Conservation (phyloP, 1,140 invertebrate genomes). For the Saccostrea cuccullata region DNA sequence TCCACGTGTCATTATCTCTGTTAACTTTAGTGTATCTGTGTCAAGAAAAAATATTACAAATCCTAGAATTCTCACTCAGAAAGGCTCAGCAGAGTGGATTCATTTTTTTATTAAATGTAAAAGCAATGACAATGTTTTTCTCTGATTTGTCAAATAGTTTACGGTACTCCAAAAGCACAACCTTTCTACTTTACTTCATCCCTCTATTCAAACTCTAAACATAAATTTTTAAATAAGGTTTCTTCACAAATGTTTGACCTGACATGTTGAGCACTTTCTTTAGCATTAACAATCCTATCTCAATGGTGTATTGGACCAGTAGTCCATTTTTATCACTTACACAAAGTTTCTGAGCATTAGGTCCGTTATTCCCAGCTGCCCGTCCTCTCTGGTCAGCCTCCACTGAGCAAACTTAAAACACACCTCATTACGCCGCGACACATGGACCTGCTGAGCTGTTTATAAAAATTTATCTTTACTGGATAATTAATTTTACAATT, state of each 20-base stretch:
- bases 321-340: constrained; percentile 79
- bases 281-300: no score
- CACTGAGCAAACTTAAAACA: constrained; percentile 99
- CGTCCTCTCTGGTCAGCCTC: constrained; percentile 97
- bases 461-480: background rate
- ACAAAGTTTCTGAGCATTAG: constrained; percentile 96
- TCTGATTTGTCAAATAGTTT: background rate
- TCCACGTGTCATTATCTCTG: constrained; percentile 97
- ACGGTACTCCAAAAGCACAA: no score
- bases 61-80: no score
- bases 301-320: no score
- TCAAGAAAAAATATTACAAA: background rate
- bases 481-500: no score
- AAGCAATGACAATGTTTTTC: background rate
- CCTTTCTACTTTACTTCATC: no score
- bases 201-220: no score
- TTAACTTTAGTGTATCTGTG: constrained; percentile 95
- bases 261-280: no score
- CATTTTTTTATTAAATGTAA: background rate
- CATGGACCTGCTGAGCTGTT: constrained; percentile 77
- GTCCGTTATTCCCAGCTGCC: constrained; percentile 97
- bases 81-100: background rate
- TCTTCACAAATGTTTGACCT: no score
- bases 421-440: constrained; percentile 95
- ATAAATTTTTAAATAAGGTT: no score